Evolutionary conservation across 2,113 vertebrate genomes (phyloP).

Genomic region (Arvicanthis niloticus): DNA sequence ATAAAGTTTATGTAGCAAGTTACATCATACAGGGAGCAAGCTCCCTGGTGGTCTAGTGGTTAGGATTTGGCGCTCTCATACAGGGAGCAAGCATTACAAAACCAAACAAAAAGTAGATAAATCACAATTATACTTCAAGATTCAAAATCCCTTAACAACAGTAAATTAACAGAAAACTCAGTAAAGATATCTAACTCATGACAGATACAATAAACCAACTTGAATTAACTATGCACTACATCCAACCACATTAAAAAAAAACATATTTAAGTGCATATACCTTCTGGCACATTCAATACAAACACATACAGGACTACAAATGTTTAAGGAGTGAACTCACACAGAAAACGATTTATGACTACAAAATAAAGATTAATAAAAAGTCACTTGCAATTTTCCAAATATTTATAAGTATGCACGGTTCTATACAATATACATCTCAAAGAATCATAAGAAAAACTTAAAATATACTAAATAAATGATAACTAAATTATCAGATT

Average conservation of each 20-base stretch:
- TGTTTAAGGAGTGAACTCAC: neutral
- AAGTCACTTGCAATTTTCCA: neutral
- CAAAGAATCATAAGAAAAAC: constrained; percentile 35
- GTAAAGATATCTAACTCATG: neutral
- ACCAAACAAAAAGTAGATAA: neutral
- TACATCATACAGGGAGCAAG: neutral
- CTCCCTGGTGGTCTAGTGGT: no score
- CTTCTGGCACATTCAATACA: neutral
- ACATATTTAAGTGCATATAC: neutral
- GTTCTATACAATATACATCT: neutral
- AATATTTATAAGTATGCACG: neutral
- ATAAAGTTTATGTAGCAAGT: neutral
- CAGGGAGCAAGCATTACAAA: neutral
- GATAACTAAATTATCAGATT: neutral
- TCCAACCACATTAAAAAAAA: neutral
- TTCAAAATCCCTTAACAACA: neutral
- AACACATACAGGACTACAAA: neutral
- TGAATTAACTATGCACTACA: neutral
- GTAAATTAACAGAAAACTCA: neutral
- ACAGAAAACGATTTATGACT: constrained; percentile 7
- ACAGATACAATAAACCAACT: neutral
- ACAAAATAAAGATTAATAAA: neutral
- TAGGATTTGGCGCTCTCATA: no score
- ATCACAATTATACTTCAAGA: neutral
- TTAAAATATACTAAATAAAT: neutral